Base-by-base conservation (phyloP, 2,113 vertebrate species). In the Elgaria multicarinata region DNA sequence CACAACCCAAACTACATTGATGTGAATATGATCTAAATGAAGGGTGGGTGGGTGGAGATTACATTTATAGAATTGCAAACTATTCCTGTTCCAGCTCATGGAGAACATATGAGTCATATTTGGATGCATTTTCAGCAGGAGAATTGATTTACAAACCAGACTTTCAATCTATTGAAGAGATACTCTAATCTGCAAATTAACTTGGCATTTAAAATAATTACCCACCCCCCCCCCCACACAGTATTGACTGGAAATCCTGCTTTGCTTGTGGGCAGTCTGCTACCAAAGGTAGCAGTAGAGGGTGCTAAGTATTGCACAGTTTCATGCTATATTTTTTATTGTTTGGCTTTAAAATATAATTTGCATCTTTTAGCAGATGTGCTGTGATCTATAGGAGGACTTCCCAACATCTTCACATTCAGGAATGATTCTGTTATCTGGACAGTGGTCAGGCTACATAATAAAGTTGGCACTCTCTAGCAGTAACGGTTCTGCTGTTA, bases 351-450 rank as follows among this genome's bases (percentile, higher is more conserved):
- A 53, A n/a, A 84, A 84, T 46, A 31, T 50, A 69, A 69, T 53
- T n/a, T n/a, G n/a, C 62, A 92, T 77, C 90, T 42, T 84, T 90
- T 81, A 83, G 69, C 90, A 83, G 26, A 3, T 75, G 67, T 90
- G 89, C 75, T 67, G 33, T 79, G 90, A 76, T 79, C 0, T 0
- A 22, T 86, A 0, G 0, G 39, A 33, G 77, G 58, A 24, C 16
- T 81, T 50, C 33, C 13, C 18, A 58, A 36, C n/a, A 22, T 81
- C 1, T 58, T 81, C 33, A 36, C 62, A 62, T 81, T 55, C 6
- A 33, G 26, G 64, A 42, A 1, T 5, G 1, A 39, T 6, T 58
- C 80, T 82, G 26, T 64, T 64, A 64, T 64, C 55, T 78, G 26
- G 26, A 78, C 16, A 50, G 28, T 50, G 33, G 50, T 9, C 53